Evolutionary conservation across 2,797 vertebrate species (phyloP).

Genomic region (Caiman crocodilus): DNA sequence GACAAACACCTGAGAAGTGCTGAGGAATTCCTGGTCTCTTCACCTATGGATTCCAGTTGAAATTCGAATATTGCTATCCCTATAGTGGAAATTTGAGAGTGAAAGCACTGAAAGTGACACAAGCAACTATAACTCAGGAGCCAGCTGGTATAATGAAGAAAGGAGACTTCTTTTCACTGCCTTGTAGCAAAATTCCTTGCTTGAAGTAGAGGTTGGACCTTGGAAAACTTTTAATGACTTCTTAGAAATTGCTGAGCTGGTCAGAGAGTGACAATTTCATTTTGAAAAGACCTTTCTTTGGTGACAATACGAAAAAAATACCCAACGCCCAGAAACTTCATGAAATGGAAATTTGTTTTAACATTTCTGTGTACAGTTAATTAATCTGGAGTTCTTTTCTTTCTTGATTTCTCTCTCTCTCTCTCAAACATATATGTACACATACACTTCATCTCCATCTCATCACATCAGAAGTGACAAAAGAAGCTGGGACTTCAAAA

Average conservation of each 20-base stretch:
- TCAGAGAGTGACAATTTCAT: neutral
- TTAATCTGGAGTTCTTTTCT: too few species aligned
- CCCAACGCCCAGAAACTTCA: neutral
- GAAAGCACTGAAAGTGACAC: too few species aligned
- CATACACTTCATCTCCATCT: neutral
- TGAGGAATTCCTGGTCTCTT: accelerated
- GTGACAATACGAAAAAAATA: neutral
- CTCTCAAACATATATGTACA: neutral
- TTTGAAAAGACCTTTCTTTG: neutral
- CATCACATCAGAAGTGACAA: neutral
- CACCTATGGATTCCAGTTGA: neutral
- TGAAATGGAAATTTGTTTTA: neutral
- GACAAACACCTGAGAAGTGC: neutral
- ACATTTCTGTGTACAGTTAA: too few species aligned
- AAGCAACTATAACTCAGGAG: neutral
- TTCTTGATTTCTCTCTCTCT: neutral
- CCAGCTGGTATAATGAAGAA: neutral
- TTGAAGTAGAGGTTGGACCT: neutral
- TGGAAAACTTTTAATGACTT: neutral
- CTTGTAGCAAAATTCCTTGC: neutral
- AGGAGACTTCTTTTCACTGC: neutral
- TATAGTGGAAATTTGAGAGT: neutral
- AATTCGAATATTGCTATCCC: neutral
- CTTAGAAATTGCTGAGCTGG: neutral
- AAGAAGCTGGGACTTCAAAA: neutral